Base-by-base conservation (phyloP, 2,797 vertebrate species). In the Varecia variegata region DNA sequence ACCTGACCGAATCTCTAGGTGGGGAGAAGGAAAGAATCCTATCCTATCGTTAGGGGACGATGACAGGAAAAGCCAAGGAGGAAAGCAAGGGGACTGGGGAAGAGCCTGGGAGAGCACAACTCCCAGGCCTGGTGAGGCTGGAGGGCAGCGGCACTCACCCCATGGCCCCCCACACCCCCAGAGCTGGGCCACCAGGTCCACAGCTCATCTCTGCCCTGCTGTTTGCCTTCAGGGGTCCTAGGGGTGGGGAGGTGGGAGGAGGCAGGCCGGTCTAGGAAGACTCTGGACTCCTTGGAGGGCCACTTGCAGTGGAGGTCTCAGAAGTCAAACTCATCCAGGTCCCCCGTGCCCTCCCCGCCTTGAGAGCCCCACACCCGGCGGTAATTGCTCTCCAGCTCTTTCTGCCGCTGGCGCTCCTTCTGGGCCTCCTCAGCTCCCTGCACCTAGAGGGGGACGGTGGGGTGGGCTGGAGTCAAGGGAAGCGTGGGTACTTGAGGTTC, bases 301-400 rank as follows among this genome's bases (percentile, higher is more conserved):
- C 1, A 20, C 7, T 8, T 52, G 91, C 18, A 68, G 50, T 30
- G 52, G 62, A 21, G 56, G 87, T 76, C 91, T 99, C 98, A 99
- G 96, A 99, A 98, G 97, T 99, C 99, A 96, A 99, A 93, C 14
- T 99, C 99, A 0, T 99, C 99, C 0, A 99, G 98, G 97, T 98
- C 99, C 3, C 99, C 98, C 0, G 98, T 96, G 35, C 96, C 97
- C 58, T 98, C 98, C 0, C 97, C 98, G 0, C 95, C 97, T 1
- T 76, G 95, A 17, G 97, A 97, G 62, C 98, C 98, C 99, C 99
- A 99, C 86, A 99, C 99, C 95, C 99, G 99, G 96, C 98, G 99
- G 92, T 99, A 99, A 96, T 99, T 99, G 98, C 99, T 99, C 96
- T 99, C 99, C 96, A 99, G 97, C 68, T 99, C 99, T 81, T 99